Base-by-base conservation (phyloP, 2,797 vertebrate species). In the Spheniscus humboldti region DNA sequence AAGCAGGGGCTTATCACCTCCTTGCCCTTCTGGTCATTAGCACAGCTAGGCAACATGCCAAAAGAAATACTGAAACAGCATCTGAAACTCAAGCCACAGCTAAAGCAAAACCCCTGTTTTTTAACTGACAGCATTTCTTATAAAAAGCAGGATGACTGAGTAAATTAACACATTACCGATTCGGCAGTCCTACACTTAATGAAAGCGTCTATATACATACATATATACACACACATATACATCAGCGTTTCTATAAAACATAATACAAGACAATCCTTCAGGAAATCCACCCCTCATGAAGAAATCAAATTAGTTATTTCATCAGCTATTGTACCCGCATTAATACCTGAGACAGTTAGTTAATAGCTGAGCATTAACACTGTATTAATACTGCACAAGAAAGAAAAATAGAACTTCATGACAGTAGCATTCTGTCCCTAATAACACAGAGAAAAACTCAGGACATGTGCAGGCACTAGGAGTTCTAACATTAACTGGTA, bases 391-490 rank as follows among this genome's bases (percentile, higher is more conserved):
- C 18, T 50, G 27, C 20, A 63, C 25, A 90, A 77, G 39, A 59
- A 66, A 60, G 28, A 45, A 94, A 80, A 86, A 53, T 2, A 66
- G 30, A 55, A n/a, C 35, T 55, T 84, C 6, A 6, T 22, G 7
- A 18, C 52, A 71, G 22, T 13, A 88, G 60, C 28, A 53, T 45
- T 68, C 41, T 72, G 22, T 33, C n/a, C 31, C 24, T 37, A 74
- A 33, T 23, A 88, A 55, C 11, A 76, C 27, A 77, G 33, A 60
- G 30, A 41, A 91, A 68, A 83, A 37, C 10, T 30, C 3, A 4
- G 33, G 75, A 62, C 8, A 27, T 0, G 0, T 22, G 18, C 31
- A 76, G 39, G 18, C 43, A 55, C 28, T 11, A n/a, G 33, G 22
- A 73, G 19, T 25, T 37, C 8, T 67, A 71, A 64, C 13, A 37